Conservation (phyloP, 1,140 invertebrate species). For the Cydia pomonella region DNA sequence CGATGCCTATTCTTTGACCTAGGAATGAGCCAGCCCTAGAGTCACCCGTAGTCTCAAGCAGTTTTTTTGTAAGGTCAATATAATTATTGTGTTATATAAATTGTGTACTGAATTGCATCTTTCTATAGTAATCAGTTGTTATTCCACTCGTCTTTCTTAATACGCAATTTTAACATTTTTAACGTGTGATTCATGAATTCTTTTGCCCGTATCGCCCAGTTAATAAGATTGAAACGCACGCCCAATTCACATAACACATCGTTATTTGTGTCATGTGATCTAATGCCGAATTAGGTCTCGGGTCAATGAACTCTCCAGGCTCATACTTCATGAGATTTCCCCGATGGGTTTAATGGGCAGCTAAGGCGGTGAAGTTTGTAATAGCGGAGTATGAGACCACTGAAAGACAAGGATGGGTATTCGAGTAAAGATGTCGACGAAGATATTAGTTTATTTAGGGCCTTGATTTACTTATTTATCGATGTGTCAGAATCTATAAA, state of each 20-base stretch:
- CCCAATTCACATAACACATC: neutral
- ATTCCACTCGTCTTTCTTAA: too few species aligned
- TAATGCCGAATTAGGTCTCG: conserved; percentile 16
- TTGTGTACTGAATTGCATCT: too few species aligned
- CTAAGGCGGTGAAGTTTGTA: neutral
- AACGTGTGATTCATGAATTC: neutral
- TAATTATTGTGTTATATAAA: too few species aligned
- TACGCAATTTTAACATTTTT: neutral
- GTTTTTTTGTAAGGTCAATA: too few species aligned
- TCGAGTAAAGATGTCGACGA: neutral
- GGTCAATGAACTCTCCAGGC: conserved; percentile 1
- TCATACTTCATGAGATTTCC: conserved; percentile 20
- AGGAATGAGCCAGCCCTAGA: too few species aligned
- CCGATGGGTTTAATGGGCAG: neutral
- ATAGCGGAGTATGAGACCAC: neutral
- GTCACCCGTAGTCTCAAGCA: too few species aligned
- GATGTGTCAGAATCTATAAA: too few species aligned
- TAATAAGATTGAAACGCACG: conserved; percentile 3
- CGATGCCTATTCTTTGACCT: too few species aligned
- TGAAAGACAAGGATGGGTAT: neutral
- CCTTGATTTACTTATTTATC: too few species aligned
- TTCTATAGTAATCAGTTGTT: too few species aligned
- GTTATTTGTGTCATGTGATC: conserved; percentile 14
- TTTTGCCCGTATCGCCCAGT: neutral
- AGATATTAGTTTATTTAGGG: neutral